Evolutionary conservation across 2,113 vertebrate genomes (phyloP).

Genomic region (Pteropus alecto): DNA sequence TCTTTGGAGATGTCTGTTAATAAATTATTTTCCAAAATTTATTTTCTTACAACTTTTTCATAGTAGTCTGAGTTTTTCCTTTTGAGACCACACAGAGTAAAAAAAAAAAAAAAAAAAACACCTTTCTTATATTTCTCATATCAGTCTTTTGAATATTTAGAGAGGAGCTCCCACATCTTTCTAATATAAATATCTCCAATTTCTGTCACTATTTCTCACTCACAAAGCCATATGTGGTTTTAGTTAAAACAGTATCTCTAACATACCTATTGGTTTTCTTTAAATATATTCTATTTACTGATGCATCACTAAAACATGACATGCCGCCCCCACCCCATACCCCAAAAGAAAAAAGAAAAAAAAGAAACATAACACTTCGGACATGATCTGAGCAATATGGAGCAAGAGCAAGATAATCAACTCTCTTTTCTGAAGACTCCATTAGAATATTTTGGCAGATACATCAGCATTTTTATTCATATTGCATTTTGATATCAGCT

Average conservation of each 20-base stretch:
- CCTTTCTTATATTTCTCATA: background rate
- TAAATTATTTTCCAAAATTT: background rate
- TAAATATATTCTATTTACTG: background rate
- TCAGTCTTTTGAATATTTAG: background rate
- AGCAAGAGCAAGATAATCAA: fast-evolving
- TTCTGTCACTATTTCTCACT: background rate
- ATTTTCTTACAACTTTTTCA: background rate
- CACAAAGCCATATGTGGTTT: background rate
- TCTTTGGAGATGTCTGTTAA: background rate
- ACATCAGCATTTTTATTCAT: background rate
- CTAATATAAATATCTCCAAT: background rate
- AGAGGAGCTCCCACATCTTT: background rate
- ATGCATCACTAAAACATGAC: background rate
- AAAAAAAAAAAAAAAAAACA: background rate
- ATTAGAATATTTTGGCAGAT: background rate
- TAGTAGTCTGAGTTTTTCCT: background rate
- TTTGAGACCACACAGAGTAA: background rate
- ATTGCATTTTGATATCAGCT: background rate
- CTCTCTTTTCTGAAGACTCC: background rate
- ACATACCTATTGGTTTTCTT: background rate
- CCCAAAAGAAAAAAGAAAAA: background rate
- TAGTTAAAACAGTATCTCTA: background rate
- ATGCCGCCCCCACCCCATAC: no score
- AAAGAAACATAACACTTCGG: background rate
- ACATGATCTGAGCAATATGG: background rate